Evolutionary conservation across 2,113 vertebrate species (phyloP), one percentile per base, ranked within the genome.

Genomic region (Stegostoma tigrinum): DNA sequence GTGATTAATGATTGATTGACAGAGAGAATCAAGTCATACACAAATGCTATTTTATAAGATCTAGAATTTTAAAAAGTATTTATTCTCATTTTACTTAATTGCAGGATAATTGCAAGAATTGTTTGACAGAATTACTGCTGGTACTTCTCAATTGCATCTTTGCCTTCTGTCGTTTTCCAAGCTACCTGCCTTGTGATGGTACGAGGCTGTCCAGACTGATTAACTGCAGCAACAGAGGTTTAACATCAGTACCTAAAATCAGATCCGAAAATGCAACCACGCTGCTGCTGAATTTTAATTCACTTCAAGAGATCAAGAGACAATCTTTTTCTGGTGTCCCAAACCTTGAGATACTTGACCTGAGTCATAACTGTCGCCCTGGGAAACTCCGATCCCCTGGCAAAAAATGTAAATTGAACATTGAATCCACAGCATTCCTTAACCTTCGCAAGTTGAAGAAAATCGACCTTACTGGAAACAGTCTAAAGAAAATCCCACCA

Each of bases 141-240:
- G 30, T 87, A 3, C 52, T 95, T 38, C 83, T 95, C 21, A 90
- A 91, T 24, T 78, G 96, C 95, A 97, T 64, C 95, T 78, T 78
- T 75, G 96, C 96, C 83, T 94, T 94, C 67, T 96, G 96, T 34
- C 96, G 96, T 72, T 97, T 97, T 96, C 96, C 96, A 24, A 91
- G 38, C 0, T 98, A 97, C 95, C 97, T 97, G 10, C 98, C 98
- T 94, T 98, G 98, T 97, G 97, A 98, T 64, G 96, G 96, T 70
- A 95, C 96, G 68, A 66, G 42, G 6, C 96, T 97, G 64, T 93
- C 52, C 70, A 97, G 96, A 52, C 0, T 5, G 30, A 97, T 98
- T 3, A 96, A 97, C 96, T 98, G 98, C 96, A 90, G 30, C 23
- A n/a, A 85, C 12, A 97, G 97, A 96, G 80, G 91, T 1, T 96